phyloP scores from a whole-genome alignment of 2,888 invertebrate genomes.

The Congeria kusceri region DNA sequence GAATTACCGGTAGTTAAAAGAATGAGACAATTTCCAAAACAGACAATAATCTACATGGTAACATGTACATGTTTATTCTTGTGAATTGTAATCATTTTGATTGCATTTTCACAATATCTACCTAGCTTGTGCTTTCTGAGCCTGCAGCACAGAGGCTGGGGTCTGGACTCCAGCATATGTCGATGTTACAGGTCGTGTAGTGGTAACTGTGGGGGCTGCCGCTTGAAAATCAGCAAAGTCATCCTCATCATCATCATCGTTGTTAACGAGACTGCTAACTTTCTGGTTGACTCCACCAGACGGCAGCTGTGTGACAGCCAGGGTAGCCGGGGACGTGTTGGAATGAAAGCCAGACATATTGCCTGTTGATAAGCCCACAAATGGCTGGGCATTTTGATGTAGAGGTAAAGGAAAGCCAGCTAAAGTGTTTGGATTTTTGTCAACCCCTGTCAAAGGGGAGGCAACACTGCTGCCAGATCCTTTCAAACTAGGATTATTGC shows the following conservation, averaged over 20 bases:
- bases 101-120: no score
- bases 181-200: no score
- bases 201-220: conserved; percentile 59
- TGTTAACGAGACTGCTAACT: conserved; percentile 40
- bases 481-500: neutral
- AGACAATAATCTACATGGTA: no score
- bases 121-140: no score
- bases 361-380: neutral
- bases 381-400: neutral
- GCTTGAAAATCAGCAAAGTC: conserved; percentile 83
- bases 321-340: conserved; percentile 47
- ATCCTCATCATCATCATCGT: conserved; percentile 70
- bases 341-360: neutral
- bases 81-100: no score
- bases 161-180: no score
- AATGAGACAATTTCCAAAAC: no score
- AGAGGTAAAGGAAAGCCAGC: neutral
- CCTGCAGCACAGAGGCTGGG: no score
- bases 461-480: neutral
- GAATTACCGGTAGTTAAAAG: no score
- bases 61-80: no score
- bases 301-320: conserved; percentile 57
- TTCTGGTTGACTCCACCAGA: conserved; percentile 38
- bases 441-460: neutral
- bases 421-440: neutral